Conservation (phyloP, 2,888 invertebrate species). For the Anagyrus pseudococci region DNA sequence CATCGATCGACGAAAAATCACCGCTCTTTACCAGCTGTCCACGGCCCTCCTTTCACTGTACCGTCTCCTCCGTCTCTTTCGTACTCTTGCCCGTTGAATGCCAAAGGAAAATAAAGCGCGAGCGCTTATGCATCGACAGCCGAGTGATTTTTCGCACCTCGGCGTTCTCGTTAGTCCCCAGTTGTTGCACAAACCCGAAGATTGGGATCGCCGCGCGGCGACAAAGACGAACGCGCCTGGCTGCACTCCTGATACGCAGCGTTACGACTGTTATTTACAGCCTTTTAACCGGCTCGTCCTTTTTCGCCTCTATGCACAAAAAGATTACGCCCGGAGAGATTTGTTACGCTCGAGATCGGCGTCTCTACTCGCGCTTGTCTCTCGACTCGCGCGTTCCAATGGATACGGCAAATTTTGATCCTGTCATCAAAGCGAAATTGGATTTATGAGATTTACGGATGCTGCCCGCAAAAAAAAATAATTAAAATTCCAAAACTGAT, state of each 20-base stretch:
- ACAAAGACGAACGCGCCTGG: conserved; percentile 14
- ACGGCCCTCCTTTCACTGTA: neutral
- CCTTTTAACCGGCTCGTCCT: neutral
- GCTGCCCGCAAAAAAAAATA: no score
- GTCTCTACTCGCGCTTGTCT: no score
- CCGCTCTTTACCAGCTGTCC: neutral
- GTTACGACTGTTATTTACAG: conserved; percentile 14
- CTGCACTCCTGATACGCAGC: neutral
- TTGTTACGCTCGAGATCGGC: no score
- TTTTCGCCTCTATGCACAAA: no score
- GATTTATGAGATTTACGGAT: no score
- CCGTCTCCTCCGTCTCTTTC: neutral
- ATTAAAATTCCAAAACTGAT: no score
- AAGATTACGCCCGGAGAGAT: no score
- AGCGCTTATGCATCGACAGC: neutral
- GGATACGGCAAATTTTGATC: no score
- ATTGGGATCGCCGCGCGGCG: conserved; percentile 15
- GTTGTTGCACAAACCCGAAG: neutral
- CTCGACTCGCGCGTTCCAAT: no score
- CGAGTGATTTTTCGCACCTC: conserved; percentile 30
- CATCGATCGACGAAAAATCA: neutral
- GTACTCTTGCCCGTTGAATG: no score
- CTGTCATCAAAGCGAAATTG: no score
- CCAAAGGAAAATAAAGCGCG: no score
- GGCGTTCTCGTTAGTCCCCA: neutral